Evolutionary conservation across 2,888 invertebrate species (phyloP).

Genomic region (Rhopalosiphum nymphaeae): DNA sequence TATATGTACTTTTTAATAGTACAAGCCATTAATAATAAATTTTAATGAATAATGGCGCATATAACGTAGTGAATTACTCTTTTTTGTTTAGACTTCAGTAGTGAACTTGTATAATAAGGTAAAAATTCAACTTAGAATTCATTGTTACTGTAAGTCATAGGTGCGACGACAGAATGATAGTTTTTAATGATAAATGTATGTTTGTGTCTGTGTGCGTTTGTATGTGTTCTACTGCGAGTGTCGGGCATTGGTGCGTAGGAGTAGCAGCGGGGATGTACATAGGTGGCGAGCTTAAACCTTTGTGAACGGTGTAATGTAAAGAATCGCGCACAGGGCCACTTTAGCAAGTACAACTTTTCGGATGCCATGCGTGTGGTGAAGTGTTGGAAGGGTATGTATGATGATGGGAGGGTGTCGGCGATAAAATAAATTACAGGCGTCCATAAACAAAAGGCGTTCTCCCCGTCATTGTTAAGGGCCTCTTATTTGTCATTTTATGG

Average conservation of each 20-base stretch:
- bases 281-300: not conserved
- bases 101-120: not conserved
- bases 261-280: not conserved
- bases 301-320: not conserved
- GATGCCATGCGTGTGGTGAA: slow-evolving; percentile 6
- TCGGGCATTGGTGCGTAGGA: not conserved
- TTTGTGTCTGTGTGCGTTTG: not conserved
- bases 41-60: not conserved
- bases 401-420: slow-evolving; percentile 1
- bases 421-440: slow-evolving; percentile 64
- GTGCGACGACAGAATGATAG: not conserved
- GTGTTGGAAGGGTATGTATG: not conserved
- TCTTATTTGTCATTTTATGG: slow-evolving; percentile 64
- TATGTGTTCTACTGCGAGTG: not conserved
- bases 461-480: slow-evolving; percentile 60
- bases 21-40: not conserved
- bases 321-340: not conserved
- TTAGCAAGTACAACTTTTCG: slow-evolving; percentile 39
- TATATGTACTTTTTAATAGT: not conserved
- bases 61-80: not conserved
- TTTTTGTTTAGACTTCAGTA: not conserved
- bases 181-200: not conserved
- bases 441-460: slow-evolving; percentile 62
- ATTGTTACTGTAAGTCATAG: not conserved
- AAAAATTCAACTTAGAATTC: not conserved